A percentile compares a stretch with the other conserved stretches of the same genome.
These are phyloP conservation scores for Ornithoptera alexandrae DNA, from an alignment of 2,888 invertebrate species.

Conservation along the genomic window DNA sequence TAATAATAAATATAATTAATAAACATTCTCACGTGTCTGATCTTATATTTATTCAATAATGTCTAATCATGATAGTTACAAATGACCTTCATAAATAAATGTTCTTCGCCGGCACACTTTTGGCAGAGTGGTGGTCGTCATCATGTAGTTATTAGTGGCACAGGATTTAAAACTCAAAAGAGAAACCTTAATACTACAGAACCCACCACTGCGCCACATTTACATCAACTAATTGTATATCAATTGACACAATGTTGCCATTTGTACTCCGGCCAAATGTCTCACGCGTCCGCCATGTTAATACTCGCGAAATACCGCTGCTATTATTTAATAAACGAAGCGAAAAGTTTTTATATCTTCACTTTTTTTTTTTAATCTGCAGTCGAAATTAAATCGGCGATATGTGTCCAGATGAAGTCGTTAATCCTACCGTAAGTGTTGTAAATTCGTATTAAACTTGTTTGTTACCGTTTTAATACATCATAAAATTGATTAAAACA, in stretches of 20 bases:
- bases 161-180: neutral
- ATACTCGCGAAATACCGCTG: conserved; percentile 6
- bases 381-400: conserved; percentile 5
- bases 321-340: conserved; percentile 9
- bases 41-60: too few species aligned
- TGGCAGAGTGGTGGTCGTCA: too few species aligned
- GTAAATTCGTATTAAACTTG: conserved; percentile 5
- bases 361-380: conserved; percentile 3
- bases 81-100: too few species aligned
- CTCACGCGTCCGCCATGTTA: conserved; percentile 3
- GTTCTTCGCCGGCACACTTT: too few species aligned
- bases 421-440: conserved; percentile 9
- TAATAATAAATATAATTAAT: too few species aligned
- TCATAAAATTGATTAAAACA: neutral
- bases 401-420: conserved; percentile 11
- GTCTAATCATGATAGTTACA: too few species aligned
- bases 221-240: conserved; percentile 7
- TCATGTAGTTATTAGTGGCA: too few species aligned
- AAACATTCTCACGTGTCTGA: too few species aligned
- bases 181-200: neutral
- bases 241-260: conserved; percentile 12
- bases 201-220: neutral
- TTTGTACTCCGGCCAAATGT: conserved; percentile 15
- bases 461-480: conserved; percentile 3
- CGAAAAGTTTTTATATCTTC: conserved; percentile 16